Evolutionary conservation across 2,888 invertebrate species (phyloP).

Genomic region (Drosophila longiperda): DNA sequence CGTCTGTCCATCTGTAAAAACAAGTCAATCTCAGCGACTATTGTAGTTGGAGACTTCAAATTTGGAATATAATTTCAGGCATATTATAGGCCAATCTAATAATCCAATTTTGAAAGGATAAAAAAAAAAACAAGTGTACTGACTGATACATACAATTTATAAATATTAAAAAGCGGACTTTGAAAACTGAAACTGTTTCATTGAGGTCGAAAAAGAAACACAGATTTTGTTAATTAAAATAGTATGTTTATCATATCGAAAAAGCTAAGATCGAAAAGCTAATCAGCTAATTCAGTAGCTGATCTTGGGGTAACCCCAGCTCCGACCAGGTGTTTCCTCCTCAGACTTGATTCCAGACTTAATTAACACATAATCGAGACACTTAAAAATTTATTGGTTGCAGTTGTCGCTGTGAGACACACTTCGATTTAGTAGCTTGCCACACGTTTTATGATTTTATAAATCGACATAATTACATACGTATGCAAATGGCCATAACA

Average conservation of each 20-base stretch:
- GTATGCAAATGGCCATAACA: slow-evolving; percentile 29
- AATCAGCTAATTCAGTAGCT: neutral
- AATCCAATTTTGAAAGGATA: too few relatives aligned
- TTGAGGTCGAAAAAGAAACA: neutral
- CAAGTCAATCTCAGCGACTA: neutral
- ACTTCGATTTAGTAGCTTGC: slow-evolving; percentile 22
- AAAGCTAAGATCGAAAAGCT: neutral
- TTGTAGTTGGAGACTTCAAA: accelerated
- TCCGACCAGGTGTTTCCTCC: too few relatives aligned
- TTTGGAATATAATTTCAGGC: neutral
- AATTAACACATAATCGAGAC: slow-evolving; percentile 22
- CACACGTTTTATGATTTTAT: slow-evolving; percentile 22
- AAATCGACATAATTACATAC: slow-evolving; percentile 7
- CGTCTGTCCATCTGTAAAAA: neutral
- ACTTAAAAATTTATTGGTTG: slow-evolving; percentile 39
- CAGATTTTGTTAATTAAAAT: neutral
- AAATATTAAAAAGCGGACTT: neutral
- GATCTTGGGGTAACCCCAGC: neutral
- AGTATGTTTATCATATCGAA: neutral
- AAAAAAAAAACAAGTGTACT: too few relatives aligned
- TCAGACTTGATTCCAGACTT: neutral
- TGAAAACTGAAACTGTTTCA: neutral
- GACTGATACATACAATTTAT: neutral
- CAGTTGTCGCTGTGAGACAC: slow-evolving; percentile 19
- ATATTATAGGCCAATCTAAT: neutral